Percentiles rank a stretch among this genome's conserved stretches.
phyloP scores from a whole-genome alignment of 2,888 invertebrate genomes.

The Hypomecis punctinalis region DNA sequence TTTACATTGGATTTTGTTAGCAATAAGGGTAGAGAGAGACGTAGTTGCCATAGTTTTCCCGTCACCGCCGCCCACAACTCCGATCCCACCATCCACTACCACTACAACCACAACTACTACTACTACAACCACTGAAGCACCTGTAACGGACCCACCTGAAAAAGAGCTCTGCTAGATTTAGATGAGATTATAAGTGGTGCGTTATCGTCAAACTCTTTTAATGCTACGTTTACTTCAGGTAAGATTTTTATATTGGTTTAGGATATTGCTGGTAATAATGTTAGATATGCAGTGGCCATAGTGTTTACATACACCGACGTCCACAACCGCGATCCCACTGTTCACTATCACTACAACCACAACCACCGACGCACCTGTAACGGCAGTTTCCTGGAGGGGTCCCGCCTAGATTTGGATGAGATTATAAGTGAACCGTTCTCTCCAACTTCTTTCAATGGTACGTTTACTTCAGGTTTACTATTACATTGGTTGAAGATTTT shows the following conservation, averaged over 20 bases:
- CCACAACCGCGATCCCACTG: slow-evolving; percentile 37
- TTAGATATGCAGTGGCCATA: slow-evolving; percentile 59
- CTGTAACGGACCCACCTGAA: too few relatives aligned
- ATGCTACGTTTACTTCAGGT: not conserved
- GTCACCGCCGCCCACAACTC: slow-evolving; percentile 39
- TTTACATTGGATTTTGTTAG: slow-evolving; percentile 46
- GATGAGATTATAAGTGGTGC: too few relatives aligned
- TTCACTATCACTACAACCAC: slow-evolving; percentile 40
- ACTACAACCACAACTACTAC: slow-evolving; percentile 24
- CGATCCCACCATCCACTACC: too few relatives aligned
- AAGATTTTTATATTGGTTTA: not conserved
- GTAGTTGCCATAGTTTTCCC: slow-evolving; percentile 39
- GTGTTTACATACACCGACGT: slow-evolving; percentile 45
- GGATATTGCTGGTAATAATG: slow-evolving; percentile 52
- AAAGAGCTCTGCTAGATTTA: too few relatives aligned
- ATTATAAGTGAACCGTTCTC: too few relatives aligned
- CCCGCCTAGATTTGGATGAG: too few relatives aligned
- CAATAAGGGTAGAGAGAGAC: too few relatives aligned
- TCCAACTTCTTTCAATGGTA: too few relatives aligned
- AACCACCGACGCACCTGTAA: too few relatives aligned
- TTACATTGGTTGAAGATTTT: not conserved
- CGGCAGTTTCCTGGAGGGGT: too few relatives aligned
- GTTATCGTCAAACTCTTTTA: too few relatives aligned
- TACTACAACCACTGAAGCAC: not conserved
- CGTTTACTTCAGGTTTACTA: not conserved